Evolutionary conservation across 2,797 vertebrate species (phyloP).

Genomic region (Nannoperca obscura): DNA sequence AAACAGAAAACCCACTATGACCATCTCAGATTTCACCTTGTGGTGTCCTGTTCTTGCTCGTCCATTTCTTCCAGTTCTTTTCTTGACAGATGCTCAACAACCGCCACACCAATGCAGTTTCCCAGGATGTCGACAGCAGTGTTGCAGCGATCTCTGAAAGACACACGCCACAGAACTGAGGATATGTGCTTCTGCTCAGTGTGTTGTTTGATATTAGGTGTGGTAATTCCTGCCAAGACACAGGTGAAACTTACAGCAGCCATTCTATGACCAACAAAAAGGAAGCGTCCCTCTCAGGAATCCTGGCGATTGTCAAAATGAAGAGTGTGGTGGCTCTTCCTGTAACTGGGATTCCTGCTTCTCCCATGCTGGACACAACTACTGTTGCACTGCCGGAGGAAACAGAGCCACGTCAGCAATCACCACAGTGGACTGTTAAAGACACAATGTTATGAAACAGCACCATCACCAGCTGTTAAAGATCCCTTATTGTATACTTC

Average conservation of each 20-base stretch:
- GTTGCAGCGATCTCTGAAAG: not conserved
- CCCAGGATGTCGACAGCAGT: not conserved
- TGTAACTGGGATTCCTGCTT: not conserved
- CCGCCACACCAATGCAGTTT: not conserved
- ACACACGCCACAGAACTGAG: not conserved
- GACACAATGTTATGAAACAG: not conserved
- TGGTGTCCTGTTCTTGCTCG: too few relatives aligned
- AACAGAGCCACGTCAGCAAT: not conserved
- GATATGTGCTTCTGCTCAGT: not conserved
- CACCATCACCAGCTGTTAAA: not conserved
- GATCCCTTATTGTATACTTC: not conserved
- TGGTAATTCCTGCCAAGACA: not conserved
- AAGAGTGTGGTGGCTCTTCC: not conserved
- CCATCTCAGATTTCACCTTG: not conserved
- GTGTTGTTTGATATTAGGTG: not conserved
- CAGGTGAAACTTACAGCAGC: slow-evolving; percentile 5
- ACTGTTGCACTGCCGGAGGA: not conserved
- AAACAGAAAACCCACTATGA: not conserved
- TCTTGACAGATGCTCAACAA: not conserved
- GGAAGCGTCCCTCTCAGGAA: not conserved
- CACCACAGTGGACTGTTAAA: not conserved
- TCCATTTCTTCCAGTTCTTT: not conserved
- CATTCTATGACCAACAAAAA: slow-evolving; percentile 3
- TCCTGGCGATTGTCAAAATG: slow-evolving; percentile 3
- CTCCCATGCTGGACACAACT: not conserved